Conservation (phyloP, 23 tunicate species). For the Ciona savignyi region DNA sequence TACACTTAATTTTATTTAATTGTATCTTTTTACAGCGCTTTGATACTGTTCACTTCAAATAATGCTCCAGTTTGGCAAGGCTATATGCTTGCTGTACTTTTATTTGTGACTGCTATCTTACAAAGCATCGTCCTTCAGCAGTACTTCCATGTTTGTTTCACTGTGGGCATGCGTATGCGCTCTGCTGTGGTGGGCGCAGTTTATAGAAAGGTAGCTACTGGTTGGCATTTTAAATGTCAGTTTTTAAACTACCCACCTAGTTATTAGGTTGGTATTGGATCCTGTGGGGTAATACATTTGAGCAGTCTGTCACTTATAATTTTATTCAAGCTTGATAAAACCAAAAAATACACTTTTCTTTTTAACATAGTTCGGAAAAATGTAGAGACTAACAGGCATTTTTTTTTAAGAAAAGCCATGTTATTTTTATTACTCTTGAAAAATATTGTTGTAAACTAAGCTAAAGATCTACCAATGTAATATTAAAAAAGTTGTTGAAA, state of each 20-base stretch:
- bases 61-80: constrained; percentile 82
- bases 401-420: neutral
- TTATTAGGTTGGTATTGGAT: too few species aligned
- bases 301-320: too few species aligned
- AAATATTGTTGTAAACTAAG: neutral
- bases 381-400: neutral
- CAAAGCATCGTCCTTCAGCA: constrained; percentile 85
- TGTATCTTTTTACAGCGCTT: constrained; percentile 14
- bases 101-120: constrained; percentile 59
- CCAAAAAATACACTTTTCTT: too few species aligned
- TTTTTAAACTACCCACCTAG: too few species aligned
- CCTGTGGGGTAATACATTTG: too few species aligned
- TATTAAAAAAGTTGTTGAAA: neutral
- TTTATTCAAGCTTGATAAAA: too few species aligned
- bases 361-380: neutral
- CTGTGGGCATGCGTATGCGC: constrained; percentile 84
- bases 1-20: too few species aligned
- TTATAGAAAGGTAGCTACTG: constrained; percentile 78
- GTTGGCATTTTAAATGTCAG: too few species aligned
- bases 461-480: neutral
- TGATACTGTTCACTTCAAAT: constrained; percentile 48
- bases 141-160: constrained; percentile 80
- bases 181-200: constrained; percentile 74
- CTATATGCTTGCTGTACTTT: constrained; percentile 44
- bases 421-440: neutral